A percentile compares a stretch with the other conserved stretches of the same genome.
phyloP scores from a whole-genome alignment of 2,113 vertebrate genomes.

The Podarcis cretensis region DNA sequence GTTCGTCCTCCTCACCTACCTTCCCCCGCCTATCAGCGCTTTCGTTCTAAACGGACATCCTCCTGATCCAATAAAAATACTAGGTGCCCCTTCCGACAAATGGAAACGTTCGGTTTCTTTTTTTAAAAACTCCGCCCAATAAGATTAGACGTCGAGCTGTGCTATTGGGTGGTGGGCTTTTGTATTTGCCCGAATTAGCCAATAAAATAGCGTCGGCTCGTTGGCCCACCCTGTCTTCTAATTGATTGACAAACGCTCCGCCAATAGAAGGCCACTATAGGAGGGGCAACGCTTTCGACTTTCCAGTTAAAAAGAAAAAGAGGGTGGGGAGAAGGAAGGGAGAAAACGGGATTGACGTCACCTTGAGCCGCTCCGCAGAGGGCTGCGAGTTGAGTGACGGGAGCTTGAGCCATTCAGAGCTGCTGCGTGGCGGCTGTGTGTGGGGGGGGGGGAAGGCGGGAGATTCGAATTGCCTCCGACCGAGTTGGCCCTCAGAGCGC shows the following conservation, averaged over 20 bases:
- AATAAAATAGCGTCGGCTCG: background rate
- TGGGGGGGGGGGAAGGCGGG: constrained; percentile 67
- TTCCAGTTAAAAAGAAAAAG: background rate
- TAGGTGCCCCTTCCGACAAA: rapidly evolving
- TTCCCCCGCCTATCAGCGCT: background rate
- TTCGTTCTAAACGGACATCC: background rate
- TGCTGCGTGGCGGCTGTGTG: background rate
- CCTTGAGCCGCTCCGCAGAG: rapidly evolving
- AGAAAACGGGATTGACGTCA: background rate
- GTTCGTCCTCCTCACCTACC: rapidly evolving
- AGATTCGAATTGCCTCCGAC: constrained; percentile 69
- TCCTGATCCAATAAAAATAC: background rate
- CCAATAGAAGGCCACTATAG: background rate
- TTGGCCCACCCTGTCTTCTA: background rate
- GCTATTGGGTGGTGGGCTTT: background rate
- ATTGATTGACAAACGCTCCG: background rate
- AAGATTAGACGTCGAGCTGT: background rate
- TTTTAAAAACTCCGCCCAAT: background rate
- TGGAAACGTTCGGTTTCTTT: rapidly evolving
- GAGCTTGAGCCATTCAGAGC: constrained; percentile 34
- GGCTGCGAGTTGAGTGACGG: background rate
- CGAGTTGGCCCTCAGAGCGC: background rate
- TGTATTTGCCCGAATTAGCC: constrained; percentile 16
- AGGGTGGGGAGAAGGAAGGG: background rate
- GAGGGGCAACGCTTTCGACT: background rate